Conservation (phyloP, 2,113 vertebrate species). For the Oplegnathus fasciatus region DNA sequence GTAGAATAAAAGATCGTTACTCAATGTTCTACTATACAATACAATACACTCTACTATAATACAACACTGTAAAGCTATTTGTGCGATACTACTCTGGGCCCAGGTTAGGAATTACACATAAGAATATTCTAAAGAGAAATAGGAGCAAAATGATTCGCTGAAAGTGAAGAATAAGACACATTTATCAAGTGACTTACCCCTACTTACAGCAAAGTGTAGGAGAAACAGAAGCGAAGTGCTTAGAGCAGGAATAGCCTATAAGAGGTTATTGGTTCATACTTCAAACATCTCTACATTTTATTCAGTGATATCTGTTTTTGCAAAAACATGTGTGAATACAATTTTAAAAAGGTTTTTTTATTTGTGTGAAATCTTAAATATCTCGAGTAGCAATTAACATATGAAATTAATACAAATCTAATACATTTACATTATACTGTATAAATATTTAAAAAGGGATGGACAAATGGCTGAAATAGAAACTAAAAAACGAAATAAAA, state of each 20-base stretch:
- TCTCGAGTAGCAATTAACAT: background rate
- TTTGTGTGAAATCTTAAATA: background rate
- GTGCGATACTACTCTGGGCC: background rate
- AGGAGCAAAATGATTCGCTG: background rate
- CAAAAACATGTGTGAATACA: background rate
- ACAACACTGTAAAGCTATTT: background rate
- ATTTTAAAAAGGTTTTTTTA: no score
- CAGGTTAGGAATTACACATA: background rate
- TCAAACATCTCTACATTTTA: background rate
- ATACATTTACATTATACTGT: no score
- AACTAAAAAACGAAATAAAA: background rate
- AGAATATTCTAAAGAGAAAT: background rate
- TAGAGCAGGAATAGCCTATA: background rate
- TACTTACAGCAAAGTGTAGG: conserved; percentile 4
- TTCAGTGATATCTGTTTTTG: background rate
- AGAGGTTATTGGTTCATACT: background rate
- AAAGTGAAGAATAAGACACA: background rate
- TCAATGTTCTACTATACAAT: background rate
- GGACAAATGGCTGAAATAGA: background rate
- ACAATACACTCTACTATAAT: background rate
- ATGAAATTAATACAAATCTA: background rate
- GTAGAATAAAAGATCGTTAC: background rate
- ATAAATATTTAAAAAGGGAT: background rate
- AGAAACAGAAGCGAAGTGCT: background rate
- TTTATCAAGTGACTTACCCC: background rate